A percentile compares a stretch with the other conserved stretches of the same genome.
Conservation (phyloP, 2,888 invertebrate species). For the Pachymerium ferrugineum region DNA sequence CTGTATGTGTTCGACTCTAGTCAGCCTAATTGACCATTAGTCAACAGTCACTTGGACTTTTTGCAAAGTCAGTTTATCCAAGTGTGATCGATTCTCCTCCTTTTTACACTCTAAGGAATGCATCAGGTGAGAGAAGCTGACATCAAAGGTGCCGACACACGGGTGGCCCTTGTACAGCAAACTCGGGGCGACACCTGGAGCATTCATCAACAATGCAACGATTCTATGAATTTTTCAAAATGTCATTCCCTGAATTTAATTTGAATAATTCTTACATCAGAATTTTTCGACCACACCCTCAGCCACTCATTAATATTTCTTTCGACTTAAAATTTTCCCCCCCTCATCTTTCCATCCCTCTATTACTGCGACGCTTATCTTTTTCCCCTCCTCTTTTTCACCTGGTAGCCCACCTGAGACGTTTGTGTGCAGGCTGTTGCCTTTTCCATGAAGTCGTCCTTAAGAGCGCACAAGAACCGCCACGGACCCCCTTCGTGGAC, state of each 20-base stretch:
- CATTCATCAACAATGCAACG: background rate
- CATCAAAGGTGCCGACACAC: background rate
- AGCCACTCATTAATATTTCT: too few species aligned
- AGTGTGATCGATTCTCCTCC: background rate
- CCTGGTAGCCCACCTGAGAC: background rate
- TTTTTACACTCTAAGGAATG: conserved; percentile 8
- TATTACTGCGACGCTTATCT: too few species aligned
- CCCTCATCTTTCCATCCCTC: too few species aligned
- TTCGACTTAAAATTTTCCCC: background rate
- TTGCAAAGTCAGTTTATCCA: background rate
- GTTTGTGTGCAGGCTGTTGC: background rate
- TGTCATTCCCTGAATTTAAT: too few species aligned
- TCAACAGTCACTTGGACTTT: background rate
- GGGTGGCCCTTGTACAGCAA: background rate
- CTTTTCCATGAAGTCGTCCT: conserved; percentile 8
- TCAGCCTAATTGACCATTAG: background rate
- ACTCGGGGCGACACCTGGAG: background rate
- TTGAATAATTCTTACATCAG: too few species aligned
- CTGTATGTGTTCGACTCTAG: background rate
- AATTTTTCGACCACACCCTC: too few species aligned
- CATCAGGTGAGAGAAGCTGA: background rate
- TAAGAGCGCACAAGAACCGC: background rate
- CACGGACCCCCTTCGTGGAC: background rate
- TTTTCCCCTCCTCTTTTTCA: background rate
- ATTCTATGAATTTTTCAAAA: background rate